Evolutionary conservation across 2,888 invertebrate species (phyloP).

Genomic region (Caenorhabditis sp.): DNA sequence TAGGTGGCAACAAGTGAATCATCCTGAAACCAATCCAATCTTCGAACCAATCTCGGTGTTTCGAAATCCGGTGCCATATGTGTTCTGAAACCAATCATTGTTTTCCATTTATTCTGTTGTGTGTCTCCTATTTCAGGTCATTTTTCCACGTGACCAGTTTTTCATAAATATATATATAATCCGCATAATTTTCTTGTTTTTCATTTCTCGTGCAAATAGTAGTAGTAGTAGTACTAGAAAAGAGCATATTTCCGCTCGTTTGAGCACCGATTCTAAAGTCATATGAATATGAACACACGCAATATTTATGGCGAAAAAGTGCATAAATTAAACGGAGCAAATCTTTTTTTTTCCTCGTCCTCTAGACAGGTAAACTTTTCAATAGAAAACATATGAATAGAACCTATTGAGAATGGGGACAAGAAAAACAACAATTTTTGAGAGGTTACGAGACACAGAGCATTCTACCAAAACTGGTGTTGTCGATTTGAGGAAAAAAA

Average conservation of each 20-base stretch:
- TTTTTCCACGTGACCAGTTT: background rate
- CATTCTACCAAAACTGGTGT: too few species aligned
- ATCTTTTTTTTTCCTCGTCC: background rate
- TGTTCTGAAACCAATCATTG: conserved; percentile 50
- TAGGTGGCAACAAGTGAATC: conserved; percentile 65
- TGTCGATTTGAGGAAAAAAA: too few species aligned
- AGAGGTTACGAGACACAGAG: background rate
- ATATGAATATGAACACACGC: background rate
- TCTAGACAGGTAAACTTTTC: background rate
- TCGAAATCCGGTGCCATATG: conserved; percentile 71
- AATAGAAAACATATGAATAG: too few species aligned
- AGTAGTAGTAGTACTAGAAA: background rate
- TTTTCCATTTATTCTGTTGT: background rate
- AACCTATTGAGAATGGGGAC: too few species aligned
- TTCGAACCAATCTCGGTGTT: conserved; percentile 65
- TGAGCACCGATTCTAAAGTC: background rate
- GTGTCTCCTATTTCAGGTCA: background rate
- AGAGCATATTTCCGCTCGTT: background rate
- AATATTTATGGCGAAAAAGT: conserved; percentile 12
- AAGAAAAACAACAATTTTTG: too few species aligned
- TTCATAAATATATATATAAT: background rate
- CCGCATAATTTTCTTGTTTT: background rate
- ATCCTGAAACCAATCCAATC: conserved; percentile 69
- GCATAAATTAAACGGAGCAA: conserved; percentile 14
- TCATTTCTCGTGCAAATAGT: background rate